Percentiles rank a stretch among this genome's conserved stretches.
Conservation (phyloP, 2,888 invertebrate species). For the Eremobia ochroleuca region DNA sequence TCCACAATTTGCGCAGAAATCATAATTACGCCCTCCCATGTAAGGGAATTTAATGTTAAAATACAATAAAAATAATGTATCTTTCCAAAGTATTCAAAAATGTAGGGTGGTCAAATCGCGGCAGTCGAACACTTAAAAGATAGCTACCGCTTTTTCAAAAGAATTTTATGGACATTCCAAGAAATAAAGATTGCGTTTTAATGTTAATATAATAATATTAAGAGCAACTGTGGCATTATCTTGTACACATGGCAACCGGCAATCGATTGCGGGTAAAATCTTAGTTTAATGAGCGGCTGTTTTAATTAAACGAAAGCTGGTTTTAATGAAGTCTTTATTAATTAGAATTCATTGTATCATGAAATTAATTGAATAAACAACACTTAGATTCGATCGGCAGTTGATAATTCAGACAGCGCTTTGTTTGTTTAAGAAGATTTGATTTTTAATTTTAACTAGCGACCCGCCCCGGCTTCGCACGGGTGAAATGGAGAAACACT, state of each 20-base stretch:
- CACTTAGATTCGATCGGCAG: no score
- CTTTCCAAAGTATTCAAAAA: constrained; percentile 20
- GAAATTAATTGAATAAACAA: no score
- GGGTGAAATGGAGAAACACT: no score
- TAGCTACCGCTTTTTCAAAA: constrained; percentile 13
- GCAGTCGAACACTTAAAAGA: constrained; percentile 38
- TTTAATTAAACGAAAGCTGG: not conserved
- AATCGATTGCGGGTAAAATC: constrained; percentile 31
- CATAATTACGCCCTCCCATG: constrained; percentile 41
- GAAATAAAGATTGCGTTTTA: constrained; percentile 49
- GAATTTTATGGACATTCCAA: constrained; percentile 23
- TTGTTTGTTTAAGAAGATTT: no score
- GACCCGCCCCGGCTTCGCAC: no score
- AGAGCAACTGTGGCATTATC: constrained; percentile 32
- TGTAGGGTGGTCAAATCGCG: not conserved
- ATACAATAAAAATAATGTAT: constrained; percentile 44
- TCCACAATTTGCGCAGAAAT: constrained; percentile 32
- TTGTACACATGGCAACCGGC: constrained; percentile 8
- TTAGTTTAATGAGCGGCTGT: not conserved
- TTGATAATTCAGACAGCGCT: no score
- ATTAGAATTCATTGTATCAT: not conserved
- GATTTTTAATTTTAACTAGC: no score
- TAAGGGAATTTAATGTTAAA: constrained; percentile 41
- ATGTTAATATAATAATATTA: constrained; percentile 39
- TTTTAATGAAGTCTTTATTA: constrained; percentile 26